Percentiles rank a stretch among this genome's conserved stretches.
phyloP scores from a whole-genome alignment of 2,888 invertebrate genomes.

The Drosophila acutilabella region DNA sequence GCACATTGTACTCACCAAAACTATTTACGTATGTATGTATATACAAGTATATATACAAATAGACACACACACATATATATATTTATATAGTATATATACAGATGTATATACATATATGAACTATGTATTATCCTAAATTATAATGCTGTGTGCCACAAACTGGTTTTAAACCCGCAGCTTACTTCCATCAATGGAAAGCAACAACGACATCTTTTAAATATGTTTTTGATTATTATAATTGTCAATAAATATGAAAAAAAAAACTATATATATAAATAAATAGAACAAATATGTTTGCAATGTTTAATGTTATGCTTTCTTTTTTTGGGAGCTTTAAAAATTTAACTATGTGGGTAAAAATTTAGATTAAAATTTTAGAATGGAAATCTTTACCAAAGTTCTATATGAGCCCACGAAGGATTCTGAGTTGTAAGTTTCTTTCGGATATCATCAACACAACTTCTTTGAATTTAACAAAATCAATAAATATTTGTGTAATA shows the following conservation, averaged over 20 bases:
- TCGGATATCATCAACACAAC: too few species aligned
- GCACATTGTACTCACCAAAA: slow-evolving; percentile 7
- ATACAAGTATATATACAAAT: slow-evolving; percentile 16
- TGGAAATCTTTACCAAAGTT: too few species aligned
- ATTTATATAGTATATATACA: slow-evolving; percentile 10
- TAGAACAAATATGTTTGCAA: slow-evolving; percentile 39
- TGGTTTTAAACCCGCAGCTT: slow-evolving; percentile 29
- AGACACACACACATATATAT: neutral
- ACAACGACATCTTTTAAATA: slow-evolving; percentile 18
- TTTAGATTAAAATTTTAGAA: too few species aligned
- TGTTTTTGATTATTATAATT: slow-evolving; percentile 40
- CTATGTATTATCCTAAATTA: slow-evolving; percentile 43
- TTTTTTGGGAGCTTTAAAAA: neutral
- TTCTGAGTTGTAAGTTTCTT: too few species aligned
- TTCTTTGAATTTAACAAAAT: too few species aligned
- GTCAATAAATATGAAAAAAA: slow-evolving; percentile 16
- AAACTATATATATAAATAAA: slow-evolving; percentile 15
- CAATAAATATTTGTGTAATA: too few species aligned
- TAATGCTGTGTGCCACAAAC: slow-evolving; percentile 23
- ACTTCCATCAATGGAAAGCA: neutral
- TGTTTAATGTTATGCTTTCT: slow-evolving; percentile 25
- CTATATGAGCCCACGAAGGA: too few species aligned
- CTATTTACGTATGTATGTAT: slow-evolving; percentile 4
- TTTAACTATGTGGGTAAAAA: too few species aligned
- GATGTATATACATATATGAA: slow-evolving; percentile 13